Evolutionary conservation across 2,888 invertebrate genomes (phyloP).

Genomic region (Schizaphis graminum): DNA sequence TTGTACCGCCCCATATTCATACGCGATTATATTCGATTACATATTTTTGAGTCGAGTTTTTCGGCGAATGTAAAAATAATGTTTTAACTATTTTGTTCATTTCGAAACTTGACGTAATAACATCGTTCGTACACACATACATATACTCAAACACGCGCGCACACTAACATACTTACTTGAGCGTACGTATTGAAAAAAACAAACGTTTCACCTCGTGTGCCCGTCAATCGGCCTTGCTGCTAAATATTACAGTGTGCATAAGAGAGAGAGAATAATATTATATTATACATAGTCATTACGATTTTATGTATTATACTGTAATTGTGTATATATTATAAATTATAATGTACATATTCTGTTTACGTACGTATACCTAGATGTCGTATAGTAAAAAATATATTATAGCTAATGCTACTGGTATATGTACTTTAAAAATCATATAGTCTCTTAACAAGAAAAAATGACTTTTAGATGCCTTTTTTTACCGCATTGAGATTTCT

Average conservation of each 20-base stretch:
- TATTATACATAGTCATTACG: not conserved
- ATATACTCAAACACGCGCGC: not conserved
- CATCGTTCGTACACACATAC: not conserved
- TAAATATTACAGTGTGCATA: not conserved
- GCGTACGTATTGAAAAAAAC: not conserved
- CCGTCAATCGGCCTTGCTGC: constrained; percentile 50
- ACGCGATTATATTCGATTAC: not conserved
- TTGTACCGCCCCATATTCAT: not conserved
- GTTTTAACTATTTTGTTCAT: not conserved
- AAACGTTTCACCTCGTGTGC: constrained; percentile 51
- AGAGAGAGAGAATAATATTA: not conserved
- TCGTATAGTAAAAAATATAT: not conserved
- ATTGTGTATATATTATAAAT: not conserved
- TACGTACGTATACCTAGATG: not conserved
- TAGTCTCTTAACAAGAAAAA: not conserved
- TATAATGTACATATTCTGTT: not conserved
- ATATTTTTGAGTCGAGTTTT: not conserved
- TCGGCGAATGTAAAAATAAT: not conserved
- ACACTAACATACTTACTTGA: not conserved
- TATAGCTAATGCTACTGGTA: not conserved
- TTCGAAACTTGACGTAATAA: constrained; percentile 29
- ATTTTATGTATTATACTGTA: not conserved
- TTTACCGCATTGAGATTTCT: not conserved
- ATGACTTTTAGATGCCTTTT: not conserved
- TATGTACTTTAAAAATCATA: not conserved